These are phyloP conservation scores for Thymelicus sylvestris DNA, from an alignment of 2,888 invertebrate genomes.

Conservation along the genomic window DNA sequence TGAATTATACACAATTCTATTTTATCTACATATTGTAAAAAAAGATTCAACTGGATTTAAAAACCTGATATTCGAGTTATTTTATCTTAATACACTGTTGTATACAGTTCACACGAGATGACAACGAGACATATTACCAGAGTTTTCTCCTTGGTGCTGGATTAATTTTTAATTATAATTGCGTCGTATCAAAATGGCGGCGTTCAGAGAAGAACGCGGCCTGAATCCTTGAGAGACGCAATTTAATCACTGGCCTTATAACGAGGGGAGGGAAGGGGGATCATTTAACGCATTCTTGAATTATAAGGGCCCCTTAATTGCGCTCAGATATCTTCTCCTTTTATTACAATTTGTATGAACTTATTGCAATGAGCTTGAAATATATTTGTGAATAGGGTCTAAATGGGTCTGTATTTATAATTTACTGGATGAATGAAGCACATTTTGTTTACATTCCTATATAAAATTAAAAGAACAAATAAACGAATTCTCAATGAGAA, in stretches of 20 bases:
- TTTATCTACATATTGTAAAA: slow-evolving; percentile 7
- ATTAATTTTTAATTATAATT: slow-evolving; percentile 82
- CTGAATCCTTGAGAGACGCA: slow-evolving; percentile 74
- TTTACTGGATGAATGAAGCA: not conserved
- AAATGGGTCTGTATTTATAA: not conserved
- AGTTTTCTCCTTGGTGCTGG: slow-evolving; percentile 59
- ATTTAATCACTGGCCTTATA: slow-evolving; percentile 78
- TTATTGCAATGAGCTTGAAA: slow-evolving; percentile 47
- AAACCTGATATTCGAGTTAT: slow-evolving; percentile 35
- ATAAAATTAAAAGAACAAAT: not conserved
- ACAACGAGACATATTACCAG: slow-evolving; percentile 58
- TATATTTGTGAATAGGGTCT: slow-evolving; percentile 20
- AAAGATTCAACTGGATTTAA: slow-evolving; percentile 19
- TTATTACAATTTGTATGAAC: slow-evolving; percentile 70
- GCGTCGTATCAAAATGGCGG: slow-evolving; percentile 66
- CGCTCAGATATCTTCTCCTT: slow-evolving; percentile 71
- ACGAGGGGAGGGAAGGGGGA: slow-evolving; percentile 62
- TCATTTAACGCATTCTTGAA: slow-evolving; percentile 75
- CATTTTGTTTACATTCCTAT: not conserved
- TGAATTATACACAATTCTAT: slow-evolving; percentile 24
- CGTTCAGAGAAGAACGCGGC: slow-evolving; percentile 56
- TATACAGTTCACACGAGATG: slow-evolving; percentile 38
- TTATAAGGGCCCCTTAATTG: slow-evolving; percentile 76
- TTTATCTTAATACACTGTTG: slow-evolving; percentile 50
- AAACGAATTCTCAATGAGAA: not conserved